A percentile compares a stretch with the other conserved stretches of the same genome.
Evolutionary conservation across 1,140 invertebrate species (phyloP).

Genomic region (Ips nitidus): DNA sequence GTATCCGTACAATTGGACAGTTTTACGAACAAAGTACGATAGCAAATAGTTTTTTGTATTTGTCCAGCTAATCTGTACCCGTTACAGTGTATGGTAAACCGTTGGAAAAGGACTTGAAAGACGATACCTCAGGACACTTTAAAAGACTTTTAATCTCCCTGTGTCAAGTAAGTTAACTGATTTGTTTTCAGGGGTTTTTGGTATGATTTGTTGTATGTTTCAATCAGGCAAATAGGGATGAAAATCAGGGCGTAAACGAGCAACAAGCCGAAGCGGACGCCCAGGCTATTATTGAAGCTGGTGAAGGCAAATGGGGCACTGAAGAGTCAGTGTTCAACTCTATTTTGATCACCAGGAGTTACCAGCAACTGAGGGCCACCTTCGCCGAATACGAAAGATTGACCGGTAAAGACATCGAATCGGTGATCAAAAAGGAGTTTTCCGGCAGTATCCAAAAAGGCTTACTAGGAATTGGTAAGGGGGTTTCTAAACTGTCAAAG

Average conservation of each 20-base stretch:
- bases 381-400: conserved; percentile 78
- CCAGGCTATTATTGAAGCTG: conserved; percentile 68
- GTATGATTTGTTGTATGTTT: not conserved
- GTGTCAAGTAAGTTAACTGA: conserved; percentile 57
- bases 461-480: conserved; percentile 81
- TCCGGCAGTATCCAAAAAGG: conserved; percentile 83
- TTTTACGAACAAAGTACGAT: conserved; percentile 83
- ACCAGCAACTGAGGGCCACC: conserved; percentile 78
- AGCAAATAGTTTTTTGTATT: not conserved
- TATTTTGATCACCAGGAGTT: conserved; percentile 77
- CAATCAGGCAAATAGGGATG: conserved; percentile 69
- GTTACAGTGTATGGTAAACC: conserved; percentile 77
- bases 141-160: conserved; percentile 85
- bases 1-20: conserved; percentile 79
- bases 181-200: not conserved
- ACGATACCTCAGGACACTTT: conserved; percentile 91
- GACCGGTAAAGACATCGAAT: conserved; percentile 77
- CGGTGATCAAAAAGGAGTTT: conserved; percentile 86
- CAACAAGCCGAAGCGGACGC: conserved; percentile 70
- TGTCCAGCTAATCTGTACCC: not conserved
- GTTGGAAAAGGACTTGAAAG: conserved; percentile 85
- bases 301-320: conserved; percentile 81
- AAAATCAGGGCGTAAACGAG: conserved; percentile 71
- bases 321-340: conserved; percentile 85
- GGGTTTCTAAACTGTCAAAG: not conserved